Percentiles rank a stretch among this genome's conserved stretches.
Evolutionary conservation across 1,140 invertebrate species (phyloP).

Genomic region (Drosophila miranda): DNA sequence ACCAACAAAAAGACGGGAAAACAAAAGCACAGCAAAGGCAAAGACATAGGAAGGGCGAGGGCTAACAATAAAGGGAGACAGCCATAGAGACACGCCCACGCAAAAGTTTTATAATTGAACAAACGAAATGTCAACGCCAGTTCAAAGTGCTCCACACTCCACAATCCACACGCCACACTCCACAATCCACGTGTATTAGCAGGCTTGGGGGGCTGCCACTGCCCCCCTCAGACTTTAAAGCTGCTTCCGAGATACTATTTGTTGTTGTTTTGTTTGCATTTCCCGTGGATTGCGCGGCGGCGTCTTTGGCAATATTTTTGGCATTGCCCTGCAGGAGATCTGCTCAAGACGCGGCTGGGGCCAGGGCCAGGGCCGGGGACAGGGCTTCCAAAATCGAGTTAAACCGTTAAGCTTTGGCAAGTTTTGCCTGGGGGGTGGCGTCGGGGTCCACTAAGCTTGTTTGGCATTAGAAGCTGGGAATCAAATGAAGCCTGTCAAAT

Average conservation of each 20-base stretch:
- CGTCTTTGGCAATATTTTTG: conserved; percentile 47
- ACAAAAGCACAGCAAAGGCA: conserved; percentile 70
- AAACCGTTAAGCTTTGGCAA: conserved; percentile 65
- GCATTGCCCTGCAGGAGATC: conserved; percentile 46
- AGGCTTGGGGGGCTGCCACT: neutral
- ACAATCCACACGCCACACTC: no score
- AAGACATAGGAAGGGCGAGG: conserved; percentile 27
- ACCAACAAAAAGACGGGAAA: conserved; percentile 44
- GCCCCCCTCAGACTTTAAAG: conserved; percentile 34
- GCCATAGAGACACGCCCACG: conserved; percentile 41
- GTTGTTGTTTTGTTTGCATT: conserved; percentile 13
- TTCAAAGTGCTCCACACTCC: conserved; percentile 49
- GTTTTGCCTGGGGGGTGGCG: conserved; percentile 20
- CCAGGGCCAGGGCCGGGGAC: neutral
- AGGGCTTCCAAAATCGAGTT: conserved; percentile 64
- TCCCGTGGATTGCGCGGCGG: conserved; percentile 38
- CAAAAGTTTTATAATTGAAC: conserved; percentile 77
- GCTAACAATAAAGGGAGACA: conserved; percentile 25
- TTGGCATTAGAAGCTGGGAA: conserved; percentile 66
- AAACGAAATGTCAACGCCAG: conserved; percentile 77
- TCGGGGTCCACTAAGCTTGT: conserved; percentile 60
- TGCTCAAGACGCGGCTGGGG: conserved; percentile 43
- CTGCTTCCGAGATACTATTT: conserved; percentile 21
- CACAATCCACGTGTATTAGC: conserved; percentile 12
- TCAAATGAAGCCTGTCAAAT: conserved; percentile 78